Percentiles rank a stretch among this genome's conserved stretches.
Evolutionary conservation across 2,888 invertebrate species (phyloP).

Genomic region (Bombylius discolor): DNA sequence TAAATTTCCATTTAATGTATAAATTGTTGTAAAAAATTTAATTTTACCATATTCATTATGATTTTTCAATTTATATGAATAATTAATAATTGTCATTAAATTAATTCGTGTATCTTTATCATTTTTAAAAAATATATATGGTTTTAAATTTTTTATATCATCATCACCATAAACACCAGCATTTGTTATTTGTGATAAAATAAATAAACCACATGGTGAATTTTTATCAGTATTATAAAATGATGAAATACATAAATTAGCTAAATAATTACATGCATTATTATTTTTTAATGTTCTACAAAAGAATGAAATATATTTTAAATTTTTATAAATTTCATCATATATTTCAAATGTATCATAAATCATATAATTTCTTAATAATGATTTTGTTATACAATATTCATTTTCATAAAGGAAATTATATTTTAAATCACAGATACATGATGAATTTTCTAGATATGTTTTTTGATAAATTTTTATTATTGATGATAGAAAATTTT

Average conservation of each 20-base stretch:
- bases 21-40: constrained; percentile 22
- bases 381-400: not conserved
- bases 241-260: constrained; percentile 52
- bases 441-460: not conserved
- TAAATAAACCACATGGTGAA: constrained; percentile 37
- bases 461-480: not conserved
- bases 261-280: constrained; percentile 51
- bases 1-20: constrained; percentile 23
- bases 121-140: constrained; percentile 31
- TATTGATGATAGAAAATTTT: not conserved
- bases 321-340: constrained; percentile 18
- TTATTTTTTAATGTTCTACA: constrained; percentile 34
- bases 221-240: constrained; percentile 40
- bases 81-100: constrained; percentile 13
- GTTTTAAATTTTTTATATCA: constrained; percentile 24
- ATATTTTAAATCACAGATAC: not conserved
- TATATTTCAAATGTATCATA: not conserved
- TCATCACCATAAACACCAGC: constrained; percentile 27
- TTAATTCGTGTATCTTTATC: constrained; percentile 21
- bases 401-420: not conserved
- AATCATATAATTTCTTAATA: not conserved
- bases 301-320: constrained; percentile 33
- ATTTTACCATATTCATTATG: not conserved
- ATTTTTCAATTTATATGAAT: constrained; percentile 9
- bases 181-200: constrained; percentile 31